phyloP scores from a whole-genome alignment of 2,888 invertebrate genomes.

The Melieria picta region DNA sequence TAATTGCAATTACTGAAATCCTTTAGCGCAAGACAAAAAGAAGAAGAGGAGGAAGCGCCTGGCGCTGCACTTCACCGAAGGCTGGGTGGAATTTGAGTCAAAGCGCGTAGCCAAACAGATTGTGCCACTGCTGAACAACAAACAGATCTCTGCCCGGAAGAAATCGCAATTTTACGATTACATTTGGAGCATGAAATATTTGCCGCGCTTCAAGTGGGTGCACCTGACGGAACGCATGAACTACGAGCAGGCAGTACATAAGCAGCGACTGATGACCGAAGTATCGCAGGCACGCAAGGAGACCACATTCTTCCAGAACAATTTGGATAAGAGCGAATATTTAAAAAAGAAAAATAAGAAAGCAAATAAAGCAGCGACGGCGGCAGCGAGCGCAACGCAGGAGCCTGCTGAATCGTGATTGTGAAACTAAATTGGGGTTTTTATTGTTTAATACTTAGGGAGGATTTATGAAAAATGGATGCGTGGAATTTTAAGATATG shows the following conservation, averaged over 20 bases:
- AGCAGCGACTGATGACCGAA: slow-evolving; percentile 86
- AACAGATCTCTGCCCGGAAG: slow-evolving; percentile 85
- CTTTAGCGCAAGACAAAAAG: slow-evolving; percentile 47
- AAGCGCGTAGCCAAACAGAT: slow-evolving; percentile 89
- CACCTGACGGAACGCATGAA: slow-evolving; percentile 93
- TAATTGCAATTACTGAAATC: neutral
- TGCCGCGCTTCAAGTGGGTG: slow-evolving; percentile 95
- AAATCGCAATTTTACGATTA: slow-evolving; percentile 88
- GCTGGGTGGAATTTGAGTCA: slow-evolving; percentile 94
- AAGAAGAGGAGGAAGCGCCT: slow-evolving; percentile 66
- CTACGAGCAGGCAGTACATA: slow-evolving; percentile 89
- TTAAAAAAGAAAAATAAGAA: slow-evolving; percentile 66
- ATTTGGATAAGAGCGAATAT: slow-evolving; percentile 82
- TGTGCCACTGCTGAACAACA: slow-evolving; percentile 85
- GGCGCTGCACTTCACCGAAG: slow-evolving; percentile 81
- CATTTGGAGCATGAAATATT: slow-evolving; percentile 96
- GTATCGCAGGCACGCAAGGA: slow-evolving; percentile 92
- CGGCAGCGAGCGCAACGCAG: slow-evolving; percentile 9
- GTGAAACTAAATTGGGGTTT: too few relatives aligned
- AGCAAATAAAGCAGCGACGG: slow-evolving; percentile 45
- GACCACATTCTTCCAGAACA: slow-evolving; percentile 84
- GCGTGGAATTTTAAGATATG: too few relatives aligned
- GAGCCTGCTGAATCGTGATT: too few relatives aligned
- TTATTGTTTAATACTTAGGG: too few relatives aligned
- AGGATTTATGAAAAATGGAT: too few relatives aligned